These are phyloP conservation scores for Drosophila pruinosa DNA, from an alignment of 1,140 invertebrate genomes.

Conservation along the genomic window DNA sequence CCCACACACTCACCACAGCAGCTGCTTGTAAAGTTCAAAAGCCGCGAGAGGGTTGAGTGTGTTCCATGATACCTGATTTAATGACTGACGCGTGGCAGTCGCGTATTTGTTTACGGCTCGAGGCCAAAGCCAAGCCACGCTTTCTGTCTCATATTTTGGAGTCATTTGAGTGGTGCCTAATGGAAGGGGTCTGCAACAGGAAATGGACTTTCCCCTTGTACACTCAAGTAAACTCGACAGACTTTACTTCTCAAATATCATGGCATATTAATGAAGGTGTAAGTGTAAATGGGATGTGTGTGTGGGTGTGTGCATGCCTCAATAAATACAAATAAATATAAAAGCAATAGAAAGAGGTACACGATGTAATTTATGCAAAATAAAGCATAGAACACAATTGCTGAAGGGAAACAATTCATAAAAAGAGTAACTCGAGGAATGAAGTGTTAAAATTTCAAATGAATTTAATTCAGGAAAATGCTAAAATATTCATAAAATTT, in stretches of 20 bases:
- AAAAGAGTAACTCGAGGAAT: neutral
- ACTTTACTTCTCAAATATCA: slow-evolving; percentile 36
- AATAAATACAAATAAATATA: slow-evolving; percentile 64
- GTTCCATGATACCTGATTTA: slow-evolving; percentile 49
- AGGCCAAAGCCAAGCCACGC: slow-evolving; percentile 21
- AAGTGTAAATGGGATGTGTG: neutral
- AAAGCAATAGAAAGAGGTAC: slow-evolving; percentile 27
- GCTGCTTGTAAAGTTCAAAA: slow-evolving; percentile 61
- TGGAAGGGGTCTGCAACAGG: slow-evolving; percentile 10
- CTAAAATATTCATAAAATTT: neutral
- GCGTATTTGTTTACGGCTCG: slow-evolving; percentile 57
- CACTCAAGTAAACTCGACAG: slow-evolving; percentile 30
- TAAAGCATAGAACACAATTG: slow-evolving; percentile 33
- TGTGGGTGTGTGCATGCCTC: slow-evolving; percentile 43
- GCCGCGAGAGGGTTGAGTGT: slow-evolving; percentile 34
- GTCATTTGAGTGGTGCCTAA: slow-evolving; percentile 31
- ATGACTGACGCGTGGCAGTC: slow-evolving; percentile 66
- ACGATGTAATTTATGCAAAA: slow-evolving; percentile 42
- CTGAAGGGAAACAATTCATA: neutral
- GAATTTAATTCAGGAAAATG: neutral
- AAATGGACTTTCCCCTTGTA: slow-evolving; percentile 30
- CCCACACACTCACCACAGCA: neutral
- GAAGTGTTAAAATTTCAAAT: slow-evolving; percentile 5
- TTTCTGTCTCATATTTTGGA: slow-evolving; percentile 45
- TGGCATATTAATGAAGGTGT: slow-evolving; percentile 61